Conservation (phyloP, 2,113 vertebrate species). For the Oncorhynchus kisutch region DNA sequence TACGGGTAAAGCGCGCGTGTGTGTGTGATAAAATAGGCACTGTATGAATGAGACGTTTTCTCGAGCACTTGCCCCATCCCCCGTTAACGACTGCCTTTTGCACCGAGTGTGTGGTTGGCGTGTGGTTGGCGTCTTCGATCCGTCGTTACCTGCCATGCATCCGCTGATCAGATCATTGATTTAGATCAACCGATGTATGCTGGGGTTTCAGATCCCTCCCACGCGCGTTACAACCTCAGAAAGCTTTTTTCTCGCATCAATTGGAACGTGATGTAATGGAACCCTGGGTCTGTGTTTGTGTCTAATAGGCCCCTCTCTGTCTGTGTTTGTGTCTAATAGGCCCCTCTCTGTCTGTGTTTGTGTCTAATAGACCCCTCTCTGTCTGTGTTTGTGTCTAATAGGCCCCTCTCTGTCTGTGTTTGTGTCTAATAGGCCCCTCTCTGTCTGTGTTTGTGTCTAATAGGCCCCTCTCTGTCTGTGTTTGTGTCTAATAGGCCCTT, state of each 20-base stretch:
- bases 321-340: too few relatives aligned
- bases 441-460: not conserved
- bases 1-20: constrained; percentile 80
- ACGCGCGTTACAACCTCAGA: not conserved
- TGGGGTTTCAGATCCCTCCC: not conserved
- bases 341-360: constrained; percentile 23
- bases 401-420: constrained; percentile 14
- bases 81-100: not conserved
- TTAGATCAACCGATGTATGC: not conserved
- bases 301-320: constrained; percentile 33
- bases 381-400: constrained; percentile 38
- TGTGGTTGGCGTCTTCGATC: not conserved
- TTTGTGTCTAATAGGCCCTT: constrained; percentile 30
- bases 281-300: constrained; percentile 13
- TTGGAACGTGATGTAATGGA: constrained; percentile 58
- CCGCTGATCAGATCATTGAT: not conserved
- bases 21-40: not conserved
- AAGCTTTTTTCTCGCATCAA: constrained; percentile 40
- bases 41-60: constrained; percentile 9
- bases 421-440: constrained; percentile 41
- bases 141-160: not conserved
- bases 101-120: not conserved
- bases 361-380: not conserved
- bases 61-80: constrained; percentile 40
- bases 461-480: not conserved